A percentile compares a stretch with the other conserved stretches of the same genome.
Conservation (phyloP, 2,888 invertebrate species). For the Calliphora vomitoria region DNA sequence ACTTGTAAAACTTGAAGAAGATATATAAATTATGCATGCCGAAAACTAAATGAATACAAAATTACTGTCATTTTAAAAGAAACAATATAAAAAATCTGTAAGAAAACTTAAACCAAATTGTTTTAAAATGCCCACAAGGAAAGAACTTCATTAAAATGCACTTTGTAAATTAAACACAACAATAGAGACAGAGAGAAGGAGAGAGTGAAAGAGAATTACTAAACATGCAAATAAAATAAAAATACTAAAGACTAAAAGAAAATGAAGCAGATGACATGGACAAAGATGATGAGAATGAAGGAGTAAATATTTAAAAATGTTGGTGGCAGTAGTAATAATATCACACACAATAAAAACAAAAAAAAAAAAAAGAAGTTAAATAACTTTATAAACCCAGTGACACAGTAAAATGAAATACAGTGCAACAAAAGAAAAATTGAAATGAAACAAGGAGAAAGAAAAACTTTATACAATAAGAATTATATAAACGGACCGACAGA, state of each 20-base stretch:
- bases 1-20: conserved; percentile 26
- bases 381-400: conserved; percentile 67
- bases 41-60: conserved; percentile 69
- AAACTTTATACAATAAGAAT: not conserved
- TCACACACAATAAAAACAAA: conserved; percentile 44
- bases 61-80: conserved; percentile 62
- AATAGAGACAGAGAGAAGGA: conserved; percentile 19
- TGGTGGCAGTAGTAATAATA: conserved; percentile 41
- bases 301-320: not conserved
- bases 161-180: conserved; percentile 73
- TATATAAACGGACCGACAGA: not conserved
- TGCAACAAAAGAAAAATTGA: conserved; percentile 13
- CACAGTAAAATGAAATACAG: conserved; percentile 57
- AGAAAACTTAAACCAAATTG: conserved; percentile 69
- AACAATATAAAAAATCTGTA: conserved; percentile 49
- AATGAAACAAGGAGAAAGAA: not conserved
- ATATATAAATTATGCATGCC: conserved; percentile 61
- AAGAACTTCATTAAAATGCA: conserved; percentile 73
- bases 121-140: conserved; percentile 74
- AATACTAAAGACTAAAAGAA: not conserved
- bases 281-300: not conserved
- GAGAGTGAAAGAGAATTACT: conserved; percentile 9
- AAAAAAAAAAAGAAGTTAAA: conserved; percentile 43
- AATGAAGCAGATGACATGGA: not conserved
- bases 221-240: conserved; percentile 7